Base-by-base conservation (phyloP, 2,113 vertebrate species). In the Thymallus thymallus region DNA sequence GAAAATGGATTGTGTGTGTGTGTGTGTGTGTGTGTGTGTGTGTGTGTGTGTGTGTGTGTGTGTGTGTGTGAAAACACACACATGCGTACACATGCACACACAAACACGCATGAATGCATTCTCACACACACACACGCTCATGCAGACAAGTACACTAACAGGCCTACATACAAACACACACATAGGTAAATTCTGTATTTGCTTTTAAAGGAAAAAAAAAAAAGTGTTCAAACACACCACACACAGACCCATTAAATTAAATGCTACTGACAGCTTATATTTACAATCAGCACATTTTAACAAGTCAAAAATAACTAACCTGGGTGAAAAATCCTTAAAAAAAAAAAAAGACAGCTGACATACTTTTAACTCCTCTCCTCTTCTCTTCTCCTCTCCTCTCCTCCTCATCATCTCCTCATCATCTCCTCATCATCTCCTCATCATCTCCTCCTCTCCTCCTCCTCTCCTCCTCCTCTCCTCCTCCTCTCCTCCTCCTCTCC, bases 261-360 rank as follows among this genome's bases (percentile, higher is more conserved):
- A 73, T 14, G 64, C 63, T 46, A 0, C n/a, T 18, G 3, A 2
- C 14, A 26, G 29, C 32, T 14, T 68, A 55, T 45, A 45, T 3
- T 77, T 58, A 5, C 1, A 9, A 5, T 45, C 0, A 18, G 7
- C 61, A 61, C 66, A 51, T 58, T 45, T 9, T 1, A 23, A 72
- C n/a, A 68, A 67, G n/a, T 6, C 29, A 45, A 45, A 7, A 13
- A 45, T 63, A 32, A 58, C 88, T 82, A 84, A 60, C 71, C 76
- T 88, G 75, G 76, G 70, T 22, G 45, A 80, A 64, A 83, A 79
- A 76, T 76, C 77, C 63, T 69, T 82, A 62, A 7, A 75, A n/a
- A n/a, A n/a, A n/a, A n/a, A n/a, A n/a, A n/a, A n/a, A n/a, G n/a
- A n/a, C n/a, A n/a, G n/a, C n/a, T n/a, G n/a, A n/a, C n/a, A n/a